A percentile compares a stretch with the other conserved stretches of the same genome.
phyloP scores from a whole-genome alignment of 2,888 invertebrate species.

The Barypeithes pellucidus region DNA sequence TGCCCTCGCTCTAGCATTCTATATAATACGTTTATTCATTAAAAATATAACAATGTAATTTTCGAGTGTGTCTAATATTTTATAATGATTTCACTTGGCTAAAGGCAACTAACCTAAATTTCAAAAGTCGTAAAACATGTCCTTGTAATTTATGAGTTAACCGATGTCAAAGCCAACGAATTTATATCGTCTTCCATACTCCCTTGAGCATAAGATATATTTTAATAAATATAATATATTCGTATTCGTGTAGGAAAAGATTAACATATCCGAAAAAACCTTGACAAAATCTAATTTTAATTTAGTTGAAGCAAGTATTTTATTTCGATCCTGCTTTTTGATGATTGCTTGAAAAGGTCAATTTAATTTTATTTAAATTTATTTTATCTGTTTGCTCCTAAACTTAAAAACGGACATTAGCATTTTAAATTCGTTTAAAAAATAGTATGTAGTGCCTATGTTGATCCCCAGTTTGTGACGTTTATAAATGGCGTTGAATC shows the following conservation, averaged over 20 bases:
- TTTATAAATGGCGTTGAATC: too few species aligned
- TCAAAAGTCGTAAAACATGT: constrained; percentile 35
- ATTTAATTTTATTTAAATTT: constrained; percentile 10
- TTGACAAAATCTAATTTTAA: constrained; percentile 37
- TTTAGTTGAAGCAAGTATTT: constrained; percentile 15
- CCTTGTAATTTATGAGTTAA: constrained; percentile 39
- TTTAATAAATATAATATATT: constrained; percentile 38
- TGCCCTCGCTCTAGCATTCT: too few species aligned
- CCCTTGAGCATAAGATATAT: constrained; percentile 34
- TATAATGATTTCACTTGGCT: constrained; percentile 22
- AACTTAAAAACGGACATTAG: constrained; percentile 10
- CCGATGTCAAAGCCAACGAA: constrained; percentile 39
- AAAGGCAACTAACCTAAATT: constrained; percentile 37
- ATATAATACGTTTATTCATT: constrained; percentile 6
- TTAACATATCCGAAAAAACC: constrained; percentile 46
- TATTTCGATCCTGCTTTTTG: constrained; percentile 24
- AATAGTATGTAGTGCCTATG: not conserved
- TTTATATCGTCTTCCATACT: constrained; percentile 38
- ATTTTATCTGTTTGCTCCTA: not conserved
- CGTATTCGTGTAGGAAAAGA: constrained; percentile 44
- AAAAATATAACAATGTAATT: constrained; percentile 9
- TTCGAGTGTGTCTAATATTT: constrained; percentile 9
- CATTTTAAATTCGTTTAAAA: constrained; percentile 12
- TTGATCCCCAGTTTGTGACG: not conserved
- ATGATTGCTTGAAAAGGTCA: constrained; percentile 18